Evolutionary conservation across 2,113 vertebrate species (phyloP), one percentile per base, ranked within the genome.

Genomic region (Ptychochromis oligacanthus): DNA sequence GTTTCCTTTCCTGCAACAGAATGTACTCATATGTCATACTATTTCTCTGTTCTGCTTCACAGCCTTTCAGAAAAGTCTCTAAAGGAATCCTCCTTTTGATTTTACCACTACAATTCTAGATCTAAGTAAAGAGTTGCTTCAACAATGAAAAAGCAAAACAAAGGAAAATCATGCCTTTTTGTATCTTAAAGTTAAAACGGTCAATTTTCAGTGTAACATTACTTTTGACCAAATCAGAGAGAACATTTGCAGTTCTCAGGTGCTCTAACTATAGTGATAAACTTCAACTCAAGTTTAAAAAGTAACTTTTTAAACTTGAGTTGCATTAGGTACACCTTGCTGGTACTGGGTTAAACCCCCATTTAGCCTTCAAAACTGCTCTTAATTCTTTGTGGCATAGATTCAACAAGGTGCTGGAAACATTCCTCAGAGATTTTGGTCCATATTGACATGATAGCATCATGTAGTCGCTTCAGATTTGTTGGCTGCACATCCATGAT

Each of bases 21-120:
- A 46, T 20, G 18, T 5, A 1, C 67, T 54, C 46, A n/a, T 72
- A 20, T 54, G 8, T n/a, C 6, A 54, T 34, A 54, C 26, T 34
- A 72, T 14, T 72, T 72, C 34, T 72, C 72, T 82, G 64, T 88
- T 88, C 67, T 87, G 85, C 86, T 81, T 75, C 79, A 75, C 34
- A 70, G 22, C 1, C 26, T 72, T 72, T 72, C 31, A 72, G 43
- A 52, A 72, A 7, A 72, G 46, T 54, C 46, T 72, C 46, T 12
- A 54, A 12, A 54, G 26, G 17, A 54, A 54, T 72, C 1, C 11
- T 72, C 52, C 20, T 28, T 70, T 28, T 20, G 43, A 0, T 72
- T 54, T 18, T 54, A 31, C 52, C 72, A 84, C 80, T 84, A 54
- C 40, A 46, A 54, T 83, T 31, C 3, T 14, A 24, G 12, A 31